phyloP scores from a whole-genome alignment of 2,113 vertebrate genomes.

The Falcunculus frontatus region DNA sequence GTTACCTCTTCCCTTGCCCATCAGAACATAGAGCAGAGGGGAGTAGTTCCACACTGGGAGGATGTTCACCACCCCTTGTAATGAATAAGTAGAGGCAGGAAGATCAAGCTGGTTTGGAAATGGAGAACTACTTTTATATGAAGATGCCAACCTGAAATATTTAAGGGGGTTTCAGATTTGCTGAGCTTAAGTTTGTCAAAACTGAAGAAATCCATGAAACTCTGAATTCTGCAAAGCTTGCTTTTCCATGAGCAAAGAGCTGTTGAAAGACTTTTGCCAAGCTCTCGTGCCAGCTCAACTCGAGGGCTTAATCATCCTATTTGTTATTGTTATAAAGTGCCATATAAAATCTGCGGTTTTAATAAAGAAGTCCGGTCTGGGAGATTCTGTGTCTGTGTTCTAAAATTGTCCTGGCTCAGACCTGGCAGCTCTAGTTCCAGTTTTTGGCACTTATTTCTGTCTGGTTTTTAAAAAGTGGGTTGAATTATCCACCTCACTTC shows the following conservation, averaged over 20 bases:
- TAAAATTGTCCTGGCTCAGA: conserved; percentile 20
- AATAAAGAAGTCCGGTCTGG: background rate
- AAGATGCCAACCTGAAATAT: background rate
- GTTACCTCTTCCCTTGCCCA: background rate
- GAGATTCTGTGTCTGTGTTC: background rate
- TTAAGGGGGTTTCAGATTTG: background rate
- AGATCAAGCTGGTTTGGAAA: background rate
- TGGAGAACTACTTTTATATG: background rate
- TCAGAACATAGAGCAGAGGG: background rate
- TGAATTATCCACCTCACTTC: background rate
- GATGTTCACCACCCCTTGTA: background rate
- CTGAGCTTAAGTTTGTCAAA: background rate
- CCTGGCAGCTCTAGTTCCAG: background rate
- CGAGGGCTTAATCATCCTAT: background rate
- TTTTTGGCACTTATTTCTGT: conserved; percentile 32
- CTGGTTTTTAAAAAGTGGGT: background rate
- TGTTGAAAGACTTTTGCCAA: background rate
- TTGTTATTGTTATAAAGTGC: conserved; percentile 29
- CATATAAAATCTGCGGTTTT: background rate
- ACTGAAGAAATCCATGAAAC: background rate
- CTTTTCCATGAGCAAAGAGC: background rate
- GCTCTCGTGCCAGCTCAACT: background rate
- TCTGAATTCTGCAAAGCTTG: background rate
- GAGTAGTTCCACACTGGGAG: background rate
- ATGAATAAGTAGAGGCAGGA: background rate